phyloP scores from a whole-genome alignment of 2,888 invertebrate species.

The Apodemia hepburni region DNA sequence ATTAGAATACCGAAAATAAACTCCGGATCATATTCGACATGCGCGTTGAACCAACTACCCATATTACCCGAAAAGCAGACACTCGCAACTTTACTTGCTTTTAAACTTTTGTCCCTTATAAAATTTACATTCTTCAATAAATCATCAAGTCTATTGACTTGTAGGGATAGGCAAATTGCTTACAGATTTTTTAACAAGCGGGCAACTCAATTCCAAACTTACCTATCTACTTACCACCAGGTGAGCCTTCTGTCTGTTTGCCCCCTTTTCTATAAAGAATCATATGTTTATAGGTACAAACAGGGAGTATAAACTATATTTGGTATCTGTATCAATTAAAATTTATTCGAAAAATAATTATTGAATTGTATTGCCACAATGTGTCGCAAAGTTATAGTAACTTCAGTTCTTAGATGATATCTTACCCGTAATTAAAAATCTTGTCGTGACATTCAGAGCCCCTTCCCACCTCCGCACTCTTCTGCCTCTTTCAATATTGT shows the following conservation, averaged over 20 bases:
- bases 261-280: too few relatives aligned
- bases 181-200: too few relatives aligned
- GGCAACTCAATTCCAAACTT: too few relatives aligned
- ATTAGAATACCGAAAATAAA: constrained; percentile 78
- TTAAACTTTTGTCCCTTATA: neutral
- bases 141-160: too few relatives aligned
- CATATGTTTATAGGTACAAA: neutral
- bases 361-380: constrained; percentile 73
- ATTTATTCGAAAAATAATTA: constrained; percentile 54
- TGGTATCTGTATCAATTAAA: constrained; percentile 34
- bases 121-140: neutral
- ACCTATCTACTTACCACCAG: too few relatives aligned
- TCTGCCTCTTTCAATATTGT: constrained; percentile 72
- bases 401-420: constrained; percentile 75
- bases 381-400: constrained; percentile 59
- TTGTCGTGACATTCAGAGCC: constrained; percentile 78
- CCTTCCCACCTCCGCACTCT: constrained; percentile 73
- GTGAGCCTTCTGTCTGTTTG: too few relatives aligned
- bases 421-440: constrained; percentile 78
- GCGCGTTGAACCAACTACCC: constrained; percentile 29
- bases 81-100: neutral
- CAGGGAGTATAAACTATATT: neutral
- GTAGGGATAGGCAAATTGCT: too few relatives aligned
- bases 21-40: constrained; percentile 73
- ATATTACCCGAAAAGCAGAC: constrained; percentile 3